Evolutionary conservation across 2,888 invertebrate genomes (phyloP).

Genomic region (Leucophenga maculata): DNA sequence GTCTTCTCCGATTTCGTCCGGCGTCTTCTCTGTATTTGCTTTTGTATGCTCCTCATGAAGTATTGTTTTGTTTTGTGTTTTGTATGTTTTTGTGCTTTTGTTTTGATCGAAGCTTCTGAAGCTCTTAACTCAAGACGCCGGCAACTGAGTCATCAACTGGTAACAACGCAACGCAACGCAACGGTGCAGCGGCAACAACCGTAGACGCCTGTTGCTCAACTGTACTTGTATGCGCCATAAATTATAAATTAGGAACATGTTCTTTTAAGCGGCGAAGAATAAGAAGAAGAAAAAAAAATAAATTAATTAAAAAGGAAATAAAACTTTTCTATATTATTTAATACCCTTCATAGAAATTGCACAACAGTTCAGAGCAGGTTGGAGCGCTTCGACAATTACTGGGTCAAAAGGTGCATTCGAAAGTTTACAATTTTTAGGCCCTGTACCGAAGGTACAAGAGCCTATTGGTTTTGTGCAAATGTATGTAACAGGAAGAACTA

Average conservation of each 20-base stretch:
- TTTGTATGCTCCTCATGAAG: neutral
- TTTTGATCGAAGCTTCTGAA: slow-evolving; percentile 1
- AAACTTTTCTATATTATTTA: too few species aligned
- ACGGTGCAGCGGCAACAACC: slow-evolving; percentile 13
- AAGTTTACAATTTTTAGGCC: too few species aligned
- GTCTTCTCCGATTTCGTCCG: neutral
- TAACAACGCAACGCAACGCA: too few species aligned
- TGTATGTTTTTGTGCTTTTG: slow-evolving; percentile 11
- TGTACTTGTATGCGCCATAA: slow-evolving; percentile 59
- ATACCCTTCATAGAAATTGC: too few species aligned
- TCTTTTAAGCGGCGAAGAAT: slow-evolving; percentile 62
- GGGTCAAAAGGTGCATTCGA: too few species aligned
- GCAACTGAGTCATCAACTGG: too few species aligned
- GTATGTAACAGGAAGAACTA: too few species aligned
- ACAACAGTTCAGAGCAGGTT: too few species aligned
- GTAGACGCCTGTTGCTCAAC: slow-evolving; percentile 47
- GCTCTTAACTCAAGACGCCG: neutral
- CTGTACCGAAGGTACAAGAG: too few species aligned
- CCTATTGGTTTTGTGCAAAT: too few species aligned
- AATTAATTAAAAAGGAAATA: slow-evolving; percentile 21
- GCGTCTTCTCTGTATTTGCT: neutral
- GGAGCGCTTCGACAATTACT: too few species aligned
- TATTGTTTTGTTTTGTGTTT: neutral
- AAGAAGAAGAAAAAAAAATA: slow-evolving; percentile 37
- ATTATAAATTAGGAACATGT: slow-evolving; percentile 51